These are phyloP conservation scores for Catocala nupta DNA, from an alignment of 2,888 invertebrate species.

Conservation along the genomic window DNA sequence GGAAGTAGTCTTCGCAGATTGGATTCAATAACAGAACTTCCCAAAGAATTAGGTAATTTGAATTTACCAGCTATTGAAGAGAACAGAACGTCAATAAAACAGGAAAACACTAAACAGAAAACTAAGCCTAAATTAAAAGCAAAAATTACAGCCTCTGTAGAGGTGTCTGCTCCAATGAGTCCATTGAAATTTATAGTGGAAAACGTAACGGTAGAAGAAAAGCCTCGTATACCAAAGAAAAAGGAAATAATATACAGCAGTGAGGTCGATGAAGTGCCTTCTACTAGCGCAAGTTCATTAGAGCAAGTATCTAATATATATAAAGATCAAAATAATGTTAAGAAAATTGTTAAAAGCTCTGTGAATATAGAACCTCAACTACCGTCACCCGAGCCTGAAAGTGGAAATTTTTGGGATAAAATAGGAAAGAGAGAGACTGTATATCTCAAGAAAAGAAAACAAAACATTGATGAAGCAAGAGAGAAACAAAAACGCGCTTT, in stretches of 20 bases:
- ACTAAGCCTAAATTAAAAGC: slow-evolving; percentile 78
- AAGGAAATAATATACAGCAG: slow-evolving; percentile 76
- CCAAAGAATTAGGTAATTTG: slow-evolving; percentile 61
- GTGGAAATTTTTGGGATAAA: slow-evolving; percentile 89
- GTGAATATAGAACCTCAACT: slow-evolving; percentile 49
- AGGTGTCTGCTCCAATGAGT: slow-evolving; percentile 79
- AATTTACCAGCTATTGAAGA: slow-evolving; percentile 82
- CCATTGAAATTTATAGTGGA: slow-evolving; percentile 86
- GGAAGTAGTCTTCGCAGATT: slow-evolving; percentile 77
- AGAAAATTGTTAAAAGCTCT: slow-evolving; percentile 58
- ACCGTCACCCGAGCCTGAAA: slow-evolving; percentile 76
- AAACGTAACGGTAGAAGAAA: slow-evolving; percentile 88
- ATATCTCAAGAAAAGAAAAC: slow-evolving; percentile 87
- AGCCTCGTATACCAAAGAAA: slow-evolving; percentile 61
- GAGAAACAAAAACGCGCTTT: slow-evolving; percentile 71
- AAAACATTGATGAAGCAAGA: slow-evolving; percentile 78
- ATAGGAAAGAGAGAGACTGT: slow-evolving; percentile 90
- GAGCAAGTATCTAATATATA: slow-evolving; percentile 37
- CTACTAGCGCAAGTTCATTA: slow-evolving; percentile 31
- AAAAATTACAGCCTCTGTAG: slow-evolving; percentile 86
- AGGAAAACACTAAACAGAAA: slow-evolving; percentile 60
- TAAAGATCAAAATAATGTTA: slow-evolving; percentile 53
- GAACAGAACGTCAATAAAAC: slow-evolving; percentile 67
- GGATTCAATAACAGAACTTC: slow-evolving; percentile 81
- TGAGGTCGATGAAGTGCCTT: slow-evolving; percentile 61